phyloP scores from a whole-genome alignment of 2,888 invertebrate species.

The Drosophila infuscata region DNA sequence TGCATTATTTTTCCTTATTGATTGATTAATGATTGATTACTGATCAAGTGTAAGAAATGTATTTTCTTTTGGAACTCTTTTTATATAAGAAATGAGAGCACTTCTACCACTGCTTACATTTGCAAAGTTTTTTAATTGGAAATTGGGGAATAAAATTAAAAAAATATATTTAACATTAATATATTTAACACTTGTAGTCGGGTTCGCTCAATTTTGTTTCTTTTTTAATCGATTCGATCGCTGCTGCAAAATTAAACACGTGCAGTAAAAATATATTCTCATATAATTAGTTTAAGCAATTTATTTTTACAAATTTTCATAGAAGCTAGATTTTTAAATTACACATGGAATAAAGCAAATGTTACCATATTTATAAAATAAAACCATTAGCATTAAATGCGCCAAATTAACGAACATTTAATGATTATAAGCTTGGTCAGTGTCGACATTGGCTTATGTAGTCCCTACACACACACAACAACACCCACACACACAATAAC shows the following conservation, averaged over 20 bases:
- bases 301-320: background rate
- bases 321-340: background rate
- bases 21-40: background rate
- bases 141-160: background rate
- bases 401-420: constrained; percentile 9
- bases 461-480: background rate
- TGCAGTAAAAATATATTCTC: background rate
- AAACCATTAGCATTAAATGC: background rate
- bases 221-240: background rate
- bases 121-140: accelerated
- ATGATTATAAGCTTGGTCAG: constrained; percentile 40
- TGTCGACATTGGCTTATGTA: constrained; percentile 9
- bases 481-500: background rate
- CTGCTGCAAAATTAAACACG: background rate
- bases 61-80: background rate
- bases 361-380: background rate
- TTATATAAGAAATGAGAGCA: background rate
- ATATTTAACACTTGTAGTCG: background rate
- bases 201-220: background rate
- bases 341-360: background rate
- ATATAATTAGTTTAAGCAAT: background rate
- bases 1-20: background rate
- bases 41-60: background rate
- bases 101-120: background rate
- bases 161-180: background rate